Conservation (phyloP, 2,797 vertebrate genomes). For the Gymnocypris eckloni region DNA sequence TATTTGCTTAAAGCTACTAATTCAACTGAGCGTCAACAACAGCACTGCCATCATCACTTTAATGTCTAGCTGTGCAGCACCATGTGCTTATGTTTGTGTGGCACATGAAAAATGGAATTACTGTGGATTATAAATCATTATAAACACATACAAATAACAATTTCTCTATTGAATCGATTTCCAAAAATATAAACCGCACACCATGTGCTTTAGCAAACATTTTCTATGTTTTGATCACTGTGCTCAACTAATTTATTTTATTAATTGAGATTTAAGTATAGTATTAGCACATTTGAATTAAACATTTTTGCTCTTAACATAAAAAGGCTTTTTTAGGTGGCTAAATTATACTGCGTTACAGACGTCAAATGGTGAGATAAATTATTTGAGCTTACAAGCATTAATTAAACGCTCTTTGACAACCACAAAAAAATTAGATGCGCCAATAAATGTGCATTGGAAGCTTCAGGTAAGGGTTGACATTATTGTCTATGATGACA, state of each 20-base stretch:
- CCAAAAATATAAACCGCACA: not conserved
- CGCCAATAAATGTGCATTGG: constrained; percentile 3
- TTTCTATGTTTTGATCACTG: not conserved
- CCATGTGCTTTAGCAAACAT: not conserved
- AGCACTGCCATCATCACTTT: constrained; percentile 15
- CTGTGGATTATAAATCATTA: constrained; percentile 28
- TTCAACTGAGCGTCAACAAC: constrained; percentile 44
- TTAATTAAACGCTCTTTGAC: constrained; percentile 39
- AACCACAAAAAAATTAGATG: constrained; percentile 1
- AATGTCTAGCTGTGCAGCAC: constrained; percentile 13
- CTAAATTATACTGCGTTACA: not conserved
- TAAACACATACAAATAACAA: not conserved
- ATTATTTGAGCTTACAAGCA: not conserved
- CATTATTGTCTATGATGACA: constrained; percentile 36
- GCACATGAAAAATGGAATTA: constrained; percentile 24
- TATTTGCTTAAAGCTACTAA: constrained; percentile 42
- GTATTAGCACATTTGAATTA: constrained; percentile 7
- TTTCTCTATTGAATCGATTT: not conserved
- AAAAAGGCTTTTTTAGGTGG: constrained; percentile 9
- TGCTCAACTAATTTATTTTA: not conserved
- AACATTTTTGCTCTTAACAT: not conserved
- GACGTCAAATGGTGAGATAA: not conserved
- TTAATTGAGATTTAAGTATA: constrained; percentile 10
- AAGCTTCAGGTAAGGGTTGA: not conserved
- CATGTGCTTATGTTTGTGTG: constrained; percentile 22